These are phyloP conservation scores for Dolichallabes microphthalmus DNA, from an alignment of 2,113 vertebrate genomes.

Conservation along the genomic window DNA sequence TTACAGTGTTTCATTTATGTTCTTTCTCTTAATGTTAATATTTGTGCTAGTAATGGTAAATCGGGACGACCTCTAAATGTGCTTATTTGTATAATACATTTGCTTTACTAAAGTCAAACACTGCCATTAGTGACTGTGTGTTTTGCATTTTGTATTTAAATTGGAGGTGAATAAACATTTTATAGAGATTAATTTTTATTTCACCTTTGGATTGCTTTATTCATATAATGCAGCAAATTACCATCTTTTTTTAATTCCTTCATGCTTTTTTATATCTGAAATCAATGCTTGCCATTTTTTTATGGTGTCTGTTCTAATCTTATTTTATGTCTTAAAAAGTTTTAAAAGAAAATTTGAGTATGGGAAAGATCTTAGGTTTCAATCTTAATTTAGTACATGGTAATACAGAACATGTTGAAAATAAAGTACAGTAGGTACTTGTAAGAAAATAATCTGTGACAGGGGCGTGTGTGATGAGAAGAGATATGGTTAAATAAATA, in stretches of 20 bases:
- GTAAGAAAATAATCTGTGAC: background rate
- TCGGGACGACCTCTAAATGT: conserved; percentile 57
- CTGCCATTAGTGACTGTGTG: conserved; percentile 4
- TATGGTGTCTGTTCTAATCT: background rate
- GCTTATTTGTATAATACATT: conserved; percentile 30
- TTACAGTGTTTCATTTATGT: conserved; percentile 36
- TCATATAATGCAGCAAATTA: background rate
- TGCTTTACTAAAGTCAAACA: conserved; percentile 39
- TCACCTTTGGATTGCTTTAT: background rate
- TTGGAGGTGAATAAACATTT: conserved; percentile 24
- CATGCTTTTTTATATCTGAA: background rate
- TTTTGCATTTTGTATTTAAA: background rate
- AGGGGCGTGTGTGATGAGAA: background rate
- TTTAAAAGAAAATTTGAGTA: background rate
- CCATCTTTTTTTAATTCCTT: background rate
- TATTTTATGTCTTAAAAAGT: background rate
- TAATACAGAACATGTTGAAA: background rate
- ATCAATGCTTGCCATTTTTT: background rate
- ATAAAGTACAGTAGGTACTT: background rate
- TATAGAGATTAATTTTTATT: background rate
- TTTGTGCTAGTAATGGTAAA: conserved; percentile 60
- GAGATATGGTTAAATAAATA: background rate
- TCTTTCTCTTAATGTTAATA: conserved; percentile 34
- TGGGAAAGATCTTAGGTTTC: background rate
- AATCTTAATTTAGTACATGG: background rate